Evolutionary conservation across 2,797 vertebrate species (phyloP).

Genomic region (Thamnophis elegans): DNA sequence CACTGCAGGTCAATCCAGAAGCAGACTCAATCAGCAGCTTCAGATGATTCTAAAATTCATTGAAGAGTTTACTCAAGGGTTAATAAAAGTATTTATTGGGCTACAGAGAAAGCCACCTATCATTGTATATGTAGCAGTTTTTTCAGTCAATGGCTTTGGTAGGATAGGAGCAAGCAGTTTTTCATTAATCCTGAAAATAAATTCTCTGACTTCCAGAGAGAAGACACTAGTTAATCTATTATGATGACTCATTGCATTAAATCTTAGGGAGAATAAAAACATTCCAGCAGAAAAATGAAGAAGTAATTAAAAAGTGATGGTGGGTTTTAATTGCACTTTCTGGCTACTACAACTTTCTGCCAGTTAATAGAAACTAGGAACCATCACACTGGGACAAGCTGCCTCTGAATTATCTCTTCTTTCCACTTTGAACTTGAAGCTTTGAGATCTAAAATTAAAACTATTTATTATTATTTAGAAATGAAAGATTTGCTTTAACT

Average conservation of each 20-base stretch:
- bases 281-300: not conserved
- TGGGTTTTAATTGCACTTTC: not conserved
- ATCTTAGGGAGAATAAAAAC: not conserved
- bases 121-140: not conserved
- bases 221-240: not conserved
- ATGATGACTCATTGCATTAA: not conserved
- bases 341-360: not conserved
- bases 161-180: not conserved
- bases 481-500: not conserved
- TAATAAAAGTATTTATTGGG: not conserved
- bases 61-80: not conserved
- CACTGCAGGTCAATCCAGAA: not conserved
- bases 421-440: not conserved
- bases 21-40: not conserved
- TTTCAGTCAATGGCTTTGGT: not conserved
- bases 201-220: not conserved
- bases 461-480: not conserved
- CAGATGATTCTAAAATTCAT: not conserved
- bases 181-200: not conserved
- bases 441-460: not conserved
- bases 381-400: not conserved
- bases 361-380: not conserved
- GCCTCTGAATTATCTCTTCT: not conserved
- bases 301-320: not conserved
- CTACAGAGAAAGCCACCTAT: not conserved